Evolutionary conservation across 35 echinoderm and acorn worm species (phyloP).

Genomic region (Strongylocentrotus purpuratus): DNA sequence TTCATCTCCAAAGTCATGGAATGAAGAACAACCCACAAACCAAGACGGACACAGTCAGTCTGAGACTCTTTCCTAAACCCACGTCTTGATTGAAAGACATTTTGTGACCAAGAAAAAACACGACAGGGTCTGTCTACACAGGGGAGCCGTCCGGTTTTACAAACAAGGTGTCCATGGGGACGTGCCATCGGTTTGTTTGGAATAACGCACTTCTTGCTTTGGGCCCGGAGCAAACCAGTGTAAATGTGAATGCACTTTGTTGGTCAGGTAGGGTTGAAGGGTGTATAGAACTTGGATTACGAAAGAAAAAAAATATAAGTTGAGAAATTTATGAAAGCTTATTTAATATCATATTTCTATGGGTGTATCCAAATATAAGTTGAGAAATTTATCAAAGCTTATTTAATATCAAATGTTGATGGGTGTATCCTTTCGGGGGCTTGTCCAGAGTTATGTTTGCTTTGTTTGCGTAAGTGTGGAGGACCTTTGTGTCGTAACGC

Average conservation of each 20-base stretch:
- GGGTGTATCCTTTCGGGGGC: not conserved
- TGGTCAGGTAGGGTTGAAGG: not conserved
- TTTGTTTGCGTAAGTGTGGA: not conserved
- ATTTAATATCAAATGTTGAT: not conserved
- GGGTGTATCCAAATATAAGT: too few species aligned
- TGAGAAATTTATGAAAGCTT: conserved; percentile 4
- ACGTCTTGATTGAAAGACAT: not conserved
- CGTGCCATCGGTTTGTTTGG: not conserved
- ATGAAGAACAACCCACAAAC: conserved; percentile 48
- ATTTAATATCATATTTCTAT: not conserved
- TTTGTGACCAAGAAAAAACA: not conserved
- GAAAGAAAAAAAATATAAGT: not conserved
- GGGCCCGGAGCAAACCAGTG: not conserved
- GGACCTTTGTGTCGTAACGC: not conserved
- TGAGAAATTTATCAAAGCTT: too few species aligned
- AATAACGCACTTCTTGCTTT: not conserved
- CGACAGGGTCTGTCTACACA: not conserved
- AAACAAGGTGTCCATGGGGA: not conserved
- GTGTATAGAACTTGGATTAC: not conserved
- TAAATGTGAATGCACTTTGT: not conserved
- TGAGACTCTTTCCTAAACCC: not conserved
- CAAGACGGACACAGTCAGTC: not conserved
- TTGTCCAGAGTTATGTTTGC: not conserved
- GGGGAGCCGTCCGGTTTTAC: not conserved
- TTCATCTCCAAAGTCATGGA: conserved; percentile 92